Conservation (phyloP, 2,113 vertebrate species). For the Tangachromis dhanisi region DNA sequence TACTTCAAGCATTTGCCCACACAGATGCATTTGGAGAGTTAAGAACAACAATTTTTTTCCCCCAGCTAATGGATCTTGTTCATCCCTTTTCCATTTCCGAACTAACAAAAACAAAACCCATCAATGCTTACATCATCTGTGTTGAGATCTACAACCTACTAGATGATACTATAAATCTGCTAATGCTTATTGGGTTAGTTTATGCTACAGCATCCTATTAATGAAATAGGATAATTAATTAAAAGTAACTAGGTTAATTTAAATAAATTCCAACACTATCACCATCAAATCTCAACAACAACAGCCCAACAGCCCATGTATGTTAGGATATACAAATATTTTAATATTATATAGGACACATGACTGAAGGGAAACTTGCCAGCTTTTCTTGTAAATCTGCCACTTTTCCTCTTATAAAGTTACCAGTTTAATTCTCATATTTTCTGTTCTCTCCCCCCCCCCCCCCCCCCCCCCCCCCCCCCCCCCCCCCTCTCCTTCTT, state of each 20-base stretch:
- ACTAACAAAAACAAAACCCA: not conserved
- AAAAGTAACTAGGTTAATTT: not conserved
- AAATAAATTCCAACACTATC: not conserved
- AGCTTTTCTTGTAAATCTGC: not conserved
- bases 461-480: too few relatives aligned
- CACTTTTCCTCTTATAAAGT: not conserved
- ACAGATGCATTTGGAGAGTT: not conserved
- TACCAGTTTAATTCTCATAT: not conserved
- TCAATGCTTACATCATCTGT: not conserved
- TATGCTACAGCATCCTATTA: not conserved
- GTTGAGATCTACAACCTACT: not conserved
- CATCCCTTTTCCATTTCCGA: not conserved
- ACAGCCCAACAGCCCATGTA: not conserved
- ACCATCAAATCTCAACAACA: not conserved
- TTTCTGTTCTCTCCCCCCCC: rapidly evolving
- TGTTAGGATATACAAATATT: not conserved
- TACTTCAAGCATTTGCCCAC: not conserved
- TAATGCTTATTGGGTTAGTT: not conserved
- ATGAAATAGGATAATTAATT: not conserved
- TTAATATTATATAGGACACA: not conserved
- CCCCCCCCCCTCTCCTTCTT: too few relatives aligned
- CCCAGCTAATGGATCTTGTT: not conserved
- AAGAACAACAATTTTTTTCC: rapidly evolving
- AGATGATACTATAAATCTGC: not conserved
- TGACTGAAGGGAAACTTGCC: not conserved